Evolutionary conservation across 2,113 vertebrate genomes (phyloP), one percentile per base, ranked within the genome.

Genomic region (Corythaixoides concolor): DNA sequence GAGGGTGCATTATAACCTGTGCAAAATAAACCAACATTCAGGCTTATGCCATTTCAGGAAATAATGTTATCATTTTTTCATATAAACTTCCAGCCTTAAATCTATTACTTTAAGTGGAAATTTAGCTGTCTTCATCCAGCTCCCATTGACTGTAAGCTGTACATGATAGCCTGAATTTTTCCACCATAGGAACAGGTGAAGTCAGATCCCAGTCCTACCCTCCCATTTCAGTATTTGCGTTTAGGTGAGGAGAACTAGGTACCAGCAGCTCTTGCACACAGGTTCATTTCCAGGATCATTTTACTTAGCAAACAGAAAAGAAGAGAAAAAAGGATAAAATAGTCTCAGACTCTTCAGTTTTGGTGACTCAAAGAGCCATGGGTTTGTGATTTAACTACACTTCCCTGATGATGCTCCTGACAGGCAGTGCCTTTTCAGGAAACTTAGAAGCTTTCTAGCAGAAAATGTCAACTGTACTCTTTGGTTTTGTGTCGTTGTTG

Each of bases 1-100:
- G 79, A 3, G 99, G 99, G 64, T 99, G 98, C 97, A 99, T 97
- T 84, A 99, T 99, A 35, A 99, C 98, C 99, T 99, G 94, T 37
- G n/a, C 43, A 86, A 83, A 96, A 89, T 39, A 87, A 90, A 30
- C 26, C 24, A 49, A 35, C 55, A 81, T 30, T 69, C 53, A 82
- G 58, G 20, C 12, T 82, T 72, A 47, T 33, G 33, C 11, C 5
- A 56, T 55, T 72, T 81, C 49, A 89, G 56, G 11, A 78, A 81
- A 91, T 23, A 82, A 37, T 17, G 4, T 21, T 5, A 22, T 9
- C 1, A 0, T 32, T 75, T 52, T 63, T 56, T 4, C 5, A n/a
- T 24, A 39, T 6, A 9, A n/a, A 26, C 32, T 88, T 88, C 30
- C n/a, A 86, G 20, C 32, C 37, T 84, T 43, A 70, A 43, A 59